Evolutionary conservation across 2,797 vertebrate genomes (phyloP), one percentile per base, ranked within the genome.

Genomic region (Pseudochromis fuscus): DNA sequence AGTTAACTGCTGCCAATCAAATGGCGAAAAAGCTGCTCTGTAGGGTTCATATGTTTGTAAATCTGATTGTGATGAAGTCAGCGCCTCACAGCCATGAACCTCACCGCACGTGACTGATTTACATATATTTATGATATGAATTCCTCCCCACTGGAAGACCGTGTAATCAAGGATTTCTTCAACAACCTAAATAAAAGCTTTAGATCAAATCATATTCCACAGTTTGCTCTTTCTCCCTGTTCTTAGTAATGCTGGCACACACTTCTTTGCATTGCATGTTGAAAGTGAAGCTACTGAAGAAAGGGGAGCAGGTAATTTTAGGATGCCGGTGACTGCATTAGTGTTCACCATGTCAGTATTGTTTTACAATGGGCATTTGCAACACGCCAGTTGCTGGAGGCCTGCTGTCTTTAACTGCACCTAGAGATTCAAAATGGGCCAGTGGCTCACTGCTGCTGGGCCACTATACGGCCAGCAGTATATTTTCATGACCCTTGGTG

Each of bases 401-500:
- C 38, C 44, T 65, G 24, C 16, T 12, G 59, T 72, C 44, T 21
- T 69, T 55, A 50, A 65, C 44, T 65, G 38, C 52, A 48, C 31
- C 46, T 69, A 10, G 21, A 62, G 27, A 74, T 73, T 71, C 23
- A 77, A 68, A 75, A 75, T 60, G 31, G 50, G 49, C 57, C 44
- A 12, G n/a, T 15, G 62, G 51, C 48, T 61, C 35, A 27, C 28
- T 71, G 66, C 59, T 72, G 27, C 38, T 72, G 24, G 7, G 52
- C 25, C 5, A 1, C 59, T 71, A 50, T 35, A 72, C 7, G 7
- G 28, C 62, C 44, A 19, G 70, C 23, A 69, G 64, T 81, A 81
- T 75, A 77, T 71, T 77, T 79, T 83, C 60, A 84, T 35, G 63
- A 83, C 46, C 75, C n/a, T 19, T 18, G 35, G 45, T 66, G 45